Evolutionary conservation across 23 tunicate species (phyloP), one percentile per base, ranked within the genome.

Genomic region (Clavelina lepadiformis): DNA sequence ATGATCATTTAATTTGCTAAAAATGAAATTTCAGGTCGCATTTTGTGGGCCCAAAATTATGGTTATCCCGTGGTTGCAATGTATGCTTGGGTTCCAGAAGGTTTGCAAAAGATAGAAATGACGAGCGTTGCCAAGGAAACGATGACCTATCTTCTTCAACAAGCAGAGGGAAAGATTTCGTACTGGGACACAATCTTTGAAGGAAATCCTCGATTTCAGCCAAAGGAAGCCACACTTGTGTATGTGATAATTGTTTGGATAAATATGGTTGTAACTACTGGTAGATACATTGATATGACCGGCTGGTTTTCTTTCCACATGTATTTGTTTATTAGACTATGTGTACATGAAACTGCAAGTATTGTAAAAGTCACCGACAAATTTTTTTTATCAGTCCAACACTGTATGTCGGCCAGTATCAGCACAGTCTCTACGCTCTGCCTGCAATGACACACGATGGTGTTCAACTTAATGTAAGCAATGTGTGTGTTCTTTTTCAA

Each of bases 1-100:
- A n/a, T n/a, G n/a, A n/a, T n/a, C n/a, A n/a, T n/a, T n/a, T n/a
- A n/a, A n/a, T n/a, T n/a, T n/a, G n/a, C n/a, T n/a, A n/a, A n/a
- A n/a, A n/a, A 41, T 41, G 15, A 41, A 11, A 41, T 8, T 20
- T 22, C 22, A 82, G 89, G 79, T 3, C 74, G 49, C 20, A 73
- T 87, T n/a, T 32, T 87, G 24, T 87, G 96, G 96, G 96, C 96
- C 2, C 84, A 87, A 55, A 87, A 87, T 38, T 87, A 79, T 50
- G 96, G 96, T 13, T 87, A 79, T 46, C 96, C 96, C 19, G 96
- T 87, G 0, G 81, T 87, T 28, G 96, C 88, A 1, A 87, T 87
- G 96, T 87, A 87, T 51, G 82, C 72, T 25, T 79, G 77, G 79
- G 82, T 71, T 2, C 69, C 75, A 13, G 96, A 79, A 27, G 87